Evolutionary conservation across 2,113 vertebrate species (phyloP), one percentile per base, ranked within the genome.

Genomic region (Trichechus manatus): DNA sequence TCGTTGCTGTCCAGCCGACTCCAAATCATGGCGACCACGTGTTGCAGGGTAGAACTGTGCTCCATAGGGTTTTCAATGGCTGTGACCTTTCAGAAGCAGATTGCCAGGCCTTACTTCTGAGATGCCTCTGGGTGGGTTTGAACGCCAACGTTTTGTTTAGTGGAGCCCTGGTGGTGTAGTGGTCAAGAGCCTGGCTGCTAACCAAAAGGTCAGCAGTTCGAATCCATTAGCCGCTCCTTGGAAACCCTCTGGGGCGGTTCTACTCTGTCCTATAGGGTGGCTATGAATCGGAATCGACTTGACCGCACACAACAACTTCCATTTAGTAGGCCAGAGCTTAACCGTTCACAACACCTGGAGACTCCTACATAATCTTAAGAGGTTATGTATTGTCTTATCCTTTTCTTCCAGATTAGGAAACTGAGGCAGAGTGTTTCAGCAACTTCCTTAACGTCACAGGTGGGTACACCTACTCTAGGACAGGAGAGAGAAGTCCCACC

Each of bases 321-420:
- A 20, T 36, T 72, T 36, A 36, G 68, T n/a, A 14, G n/a, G n/a
- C n/a, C 9, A 20, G 15, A 20, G n/a, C 15, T 7, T 39, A 74
- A 23, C 9, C 2, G 20, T 39, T 22, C 6, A 6, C 9, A 6
- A 17, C 70, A 36, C 70, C 36, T 14, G 42, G 36, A 22, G n/a
- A 74, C 36, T 39, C 72, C 36, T 72, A 4, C 9, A 4, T 9
- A 15, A 75, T 14, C 22, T 56, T n/a, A 36, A n/a, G 72, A 68
- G 53, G 53, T 64, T 64, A 14, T 44, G 42, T 14, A 50, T 36
- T 61, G 3, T 42, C 27, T 50, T 50, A 78, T 50, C 50, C 70
- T 47, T 4, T 22, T 82, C 97, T 95, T 36, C 84, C 87, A 90
- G 72, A 63, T 8, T 50, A 95, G 61, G 56, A 53, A 93, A 89